Percentiles rank a stretch among this genome's conserved stretches.
phyloP scores from a whole-genome alignment of 2,113 vertebrate species.

The Odontophorus gujanensis region DNA sequence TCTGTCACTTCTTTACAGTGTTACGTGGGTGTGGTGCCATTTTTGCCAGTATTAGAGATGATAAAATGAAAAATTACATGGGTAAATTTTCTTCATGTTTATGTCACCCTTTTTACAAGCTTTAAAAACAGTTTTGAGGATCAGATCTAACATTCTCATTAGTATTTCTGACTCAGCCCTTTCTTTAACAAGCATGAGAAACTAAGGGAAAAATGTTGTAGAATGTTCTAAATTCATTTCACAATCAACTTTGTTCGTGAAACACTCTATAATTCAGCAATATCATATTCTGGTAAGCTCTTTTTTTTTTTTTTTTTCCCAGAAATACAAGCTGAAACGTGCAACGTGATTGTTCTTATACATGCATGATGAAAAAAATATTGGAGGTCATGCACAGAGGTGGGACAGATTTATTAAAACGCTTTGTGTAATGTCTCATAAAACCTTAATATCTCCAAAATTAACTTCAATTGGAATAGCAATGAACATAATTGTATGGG shows the following conservation, averaged over 20 bases:
- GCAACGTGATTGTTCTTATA: neutral
- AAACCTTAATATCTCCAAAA: neutral
- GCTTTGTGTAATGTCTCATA: neutral
- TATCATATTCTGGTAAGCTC: slow-evolving; percentile 24
- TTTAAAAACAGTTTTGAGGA: neutral
- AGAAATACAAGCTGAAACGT: neutral
- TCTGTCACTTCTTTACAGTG: neutral
- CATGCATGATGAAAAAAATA: slow-evolving; percentile 8
- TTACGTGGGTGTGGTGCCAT: neutral
- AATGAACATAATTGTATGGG: neutral
- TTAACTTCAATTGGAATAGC: slow-evolving; percentile 7
- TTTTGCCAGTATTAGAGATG: neutral
- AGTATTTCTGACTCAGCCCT: neutral
- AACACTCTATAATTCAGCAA: slow-evolving; percentile 25
- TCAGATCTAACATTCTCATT: neutral
- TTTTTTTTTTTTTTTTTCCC: neutral
- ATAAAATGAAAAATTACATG: neutral
- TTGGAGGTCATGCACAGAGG: neutral
- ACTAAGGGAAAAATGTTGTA: neutral
- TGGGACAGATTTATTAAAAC: slow-evolving; percentile 25
- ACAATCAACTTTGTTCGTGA: neutral
- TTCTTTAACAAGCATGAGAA: neutral
- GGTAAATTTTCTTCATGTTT: neutral
- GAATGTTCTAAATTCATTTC: slow-evolving; percentile 16
- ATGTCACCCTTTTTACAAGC: neutral